These are phyloP conservation scores for Hyla sarda DNA, from an alignment of 2,113 vertebrate species.

Conservation along the genomic window DNA sequence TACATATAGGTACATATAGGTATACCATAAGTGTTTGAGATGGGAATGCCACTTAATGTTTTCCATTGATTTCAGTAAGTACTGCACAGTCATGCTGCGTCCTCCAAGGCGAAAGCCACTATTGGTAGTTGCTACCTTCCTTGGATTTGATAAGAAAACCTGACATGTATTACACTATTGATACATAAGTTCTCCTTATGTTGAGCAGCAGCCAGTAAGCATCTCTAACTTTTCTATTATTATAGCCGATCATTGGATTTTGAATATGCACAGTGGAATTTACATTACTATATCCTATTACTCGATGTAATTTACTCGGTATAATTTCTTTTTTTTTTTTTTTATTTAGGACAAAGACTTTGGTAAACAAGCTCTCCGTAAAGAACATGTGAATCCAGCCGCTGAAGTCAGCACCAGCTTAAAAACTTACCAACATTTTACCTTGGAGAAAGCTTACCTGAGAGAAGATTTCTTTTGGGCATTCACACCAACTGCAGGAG, in stretches of 20 bases:
- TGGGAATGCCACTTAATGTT: no score
- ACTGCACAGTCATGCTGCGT: background rate
- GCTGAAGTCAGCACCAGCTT: conserved; percentile 97
- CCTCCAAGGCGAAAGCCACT: background rate
- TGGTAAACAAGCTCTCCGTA: conserved; percentile 91
- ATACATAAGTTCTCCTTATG: background rate
- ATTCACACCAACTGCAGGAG: conserved; percentile 91
- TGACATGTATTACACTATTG: no score
- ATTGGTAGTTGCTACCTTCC: background rate
- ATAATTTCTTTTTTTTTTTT: background rate
- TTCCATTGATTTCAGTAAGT: background rate
- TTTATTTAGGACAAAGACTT: conserved; percentile 92
- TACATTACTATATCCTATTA: background rate
- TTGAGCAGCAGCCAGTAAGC: background rate
- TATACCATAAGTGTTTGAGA: no score
- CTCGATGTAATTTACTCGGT: no score
- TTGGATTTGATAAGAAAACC: no score
- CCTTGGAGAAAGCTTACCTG: conserved; percentile 96
- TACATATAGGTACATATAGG: no score
- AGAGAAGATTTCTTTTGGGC: conserved; percentile 99
- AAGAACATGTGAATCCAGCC: conserved; percentile 94
- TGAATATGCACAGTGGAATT: background rate
- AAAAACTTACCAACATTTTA: conserved; percentile 99
- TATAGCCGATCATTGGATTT: background rate
- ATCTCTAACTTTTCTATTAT: background rate